Percentiles rank a stretch among this genome's conserved stretches.
phyloP scores from a whole-genome alignment of 2,888 invertebrate species.

The Drosophila aldrichi region DNA sequence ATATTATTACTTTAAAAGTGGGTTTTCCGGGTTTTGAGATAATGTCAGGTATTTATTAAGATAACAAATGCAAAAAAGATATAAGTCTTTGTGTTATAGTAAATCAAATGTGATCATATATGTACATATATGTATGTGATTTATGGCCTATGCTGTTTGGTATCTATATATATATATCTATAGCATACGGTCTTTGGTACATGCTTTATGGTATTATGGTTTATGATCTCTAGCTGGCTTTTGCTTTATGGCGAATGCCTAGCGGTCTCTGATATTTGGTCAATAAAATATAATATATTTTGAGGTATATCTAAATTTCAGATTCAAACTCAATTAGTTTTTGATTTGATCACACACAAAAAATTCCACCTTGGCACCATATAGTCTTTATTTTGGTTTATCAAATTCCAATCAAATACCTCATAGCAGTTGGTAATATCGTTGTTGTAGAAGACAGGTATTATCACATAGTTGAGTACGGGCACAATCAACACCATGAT shows the following conservation, averaged over 20 bases:
- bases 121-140: background rate
- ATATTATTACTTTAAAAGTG: too few species aligned
- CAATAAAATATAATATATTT: background rate
- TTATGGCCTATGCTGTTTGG: background rate
- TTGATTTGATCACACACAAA: background rate
- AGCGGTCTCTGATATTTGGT: background rate
- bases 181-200: background rate
- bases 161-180: too few species aligned
- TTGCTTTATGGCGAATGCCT: background rate
- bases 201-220: background rate
- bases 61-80: too few species aligned
- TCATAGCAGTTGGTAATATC: conserved; percentile 86
- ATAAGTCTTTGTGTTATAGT: background rate
- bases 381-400: background rate
- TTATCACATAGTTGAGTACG: conserved; percentile 83
- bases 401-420: conserved; percentile 66
- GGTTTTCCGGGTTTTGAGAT: too few species aligned
- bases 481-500: conserved; percentile 84
- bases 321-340: background rate
- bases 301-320: background rate
- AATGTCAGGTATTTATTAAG: too few species aligned
- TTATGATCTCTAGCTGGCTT: background rate
- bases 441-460: conserved; percentile 86
- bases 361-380: background rate
- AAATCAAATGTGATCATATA: background rate